Evolutionary conservation across 2,888 invertebrate species (phyloP).

Genomic region (Cataglyphis albicans): DNA sequence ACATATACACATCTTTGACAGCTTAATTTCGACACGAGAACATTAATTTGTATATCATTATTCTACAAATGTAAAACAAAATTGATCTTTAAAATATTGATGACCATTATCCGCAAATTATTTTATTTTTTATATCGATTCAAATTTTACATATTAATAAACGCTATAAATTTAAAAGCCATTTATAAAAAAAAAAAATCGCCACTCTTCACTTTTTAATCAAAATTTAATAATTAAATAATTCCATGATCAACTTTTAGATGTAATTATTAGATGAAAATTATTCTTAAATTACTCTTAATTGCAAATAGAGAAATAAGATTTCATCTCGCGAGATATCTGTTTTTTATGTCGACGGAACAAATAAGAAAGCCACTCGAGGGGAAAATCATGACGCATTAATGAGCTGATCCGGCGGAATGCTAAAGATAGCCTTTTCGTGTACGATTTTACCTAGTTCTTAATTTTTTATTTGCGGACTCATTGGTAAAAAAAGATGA

Average conservation of each 20-base stretch:
- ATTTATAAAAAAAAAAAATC: not conserved
- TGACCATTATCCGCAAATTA: not conserved
- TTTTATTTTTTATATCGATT: not conserved
- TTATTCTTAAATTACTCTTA: constrained; percentile 12
- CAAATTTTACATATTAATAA: not conserved
- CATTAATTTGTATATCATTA: not conserved
- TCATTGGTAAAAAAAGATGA: not conserved
- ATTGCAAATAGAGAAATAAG: not conserved
- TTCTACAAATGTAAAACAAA: not conserved
- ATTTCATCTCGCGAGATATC: not conserved
- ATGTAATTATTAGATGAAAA: constrained; percentile 33
- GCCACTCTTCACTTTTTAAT: not conserved
- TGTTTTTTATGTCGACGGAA: not conserved
- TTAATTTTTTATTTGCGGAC: constrained; percentile 10
- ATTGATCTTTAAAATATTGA: not conserved
- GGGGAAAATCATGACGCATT: constrained; percentile 35
- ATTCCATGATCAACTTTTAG: not conserved
- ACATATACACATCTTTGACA: not conserved
- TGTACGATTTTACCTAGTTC: not conserved
- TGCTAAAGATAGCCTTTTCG: constrained; percentile 7
- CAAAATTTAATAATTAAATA: not conserved
- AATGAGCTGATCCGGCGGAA: constrained; percentile 19
- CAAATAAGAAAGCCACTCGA: constrained; percentile 25
- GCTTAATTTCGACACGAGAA: not conserved
- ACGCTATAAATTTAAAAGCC: not conserved